A percentile compares a stretch with the other conserved stretches of the same genome.
These are phyloP conservation scores for Melanostoma scalare DNA, from an alignment of 2,888 invertebrate genomes.

Conservation along the genomic window DNA sequence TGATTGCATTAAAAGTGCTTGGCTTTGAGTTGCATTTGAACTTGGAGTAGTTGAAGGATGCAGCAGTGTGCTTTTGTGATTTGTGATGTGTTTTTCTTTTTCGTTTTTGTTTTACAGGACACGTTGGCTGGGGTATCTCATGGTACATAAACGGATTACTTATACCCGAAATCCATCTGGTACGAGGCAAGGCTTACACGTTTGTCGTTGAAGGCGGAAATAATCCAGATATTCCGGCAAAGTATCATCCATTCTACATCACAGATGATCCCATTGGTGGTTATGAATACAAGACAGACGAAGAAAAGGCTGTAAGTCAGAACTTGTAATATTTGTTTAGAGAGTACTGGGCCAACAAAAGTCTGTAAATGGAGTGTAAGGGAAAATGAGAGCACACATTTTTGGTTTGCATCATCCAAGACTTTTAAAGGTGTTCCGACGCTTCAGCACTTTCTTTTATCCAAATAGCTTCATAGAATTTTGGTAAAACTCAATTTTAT, in stretches of 20 bases:
- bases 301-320: slow-evolving; percentile 88
- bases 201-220: slow-evolving; percentile 94
- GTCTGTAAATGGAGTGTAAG: no score
- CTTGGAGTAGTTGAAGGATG: not conserved
- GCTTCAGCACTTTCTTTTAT: no score
- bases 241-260: slow-evolving; percentile 96
- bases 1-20: slow-evolving; percentile 46
- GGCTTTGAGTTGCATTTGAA: slow-evolving; percentile 40
- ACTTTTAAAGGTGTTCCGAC: no score
- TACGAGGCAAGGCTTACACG: slow-evolving; percentile 92
- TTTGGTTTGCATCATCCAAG: not conserved
- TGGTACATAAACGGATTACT: slow-evolving; percentile 97
- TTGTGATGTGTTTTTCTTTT: slow-evolving; percentile 45
- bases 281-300: slow-evolving; percentile 90
- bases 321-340: not conserved
- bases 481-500: slow-evolving; percentile 2
- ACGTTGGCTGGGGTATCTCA: slow-evolving; percentile 96
- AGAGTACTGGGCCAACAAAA: not conserved
- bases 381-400: no score
- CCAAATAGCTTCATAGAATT: no score
- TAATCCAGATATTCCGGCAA: slow-evolving; percentile 89
- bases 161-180: slow-evolving; percentile 94
- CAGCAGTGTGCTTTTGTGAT: slow-evolving; percentile 29
- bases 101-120: slow-evolving; percentile 84
- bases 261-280: slow-evolving; percentile 96